Conservation (phyloP, 2,888 invertebrate species). For the Gnatocerus cornutus region DNA sequence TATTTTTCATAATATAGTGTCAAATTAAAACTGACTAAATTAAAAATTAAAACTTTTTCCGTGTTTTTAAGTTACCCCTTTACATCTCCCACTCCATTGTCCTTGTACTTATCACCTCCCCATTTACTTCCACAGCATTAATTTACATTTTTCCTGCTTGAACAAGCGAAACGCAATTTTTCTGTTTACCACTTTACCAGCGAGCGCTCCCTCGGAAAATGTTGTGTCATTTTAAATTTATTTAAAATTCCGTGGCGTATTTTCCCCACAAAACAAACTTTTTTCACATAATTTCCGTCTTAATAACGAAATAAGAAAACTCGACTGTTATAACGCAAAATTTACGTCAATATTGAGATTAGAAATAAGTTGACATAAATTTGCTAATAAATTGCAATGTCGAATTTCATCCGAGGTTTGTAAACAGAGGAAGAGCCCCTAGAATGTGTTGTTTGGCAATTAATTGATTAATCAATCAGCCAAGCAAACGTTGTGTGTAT, state of each 20-base stretch:
- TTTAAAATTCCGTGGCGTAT: constrained; percentile 30
- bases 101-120: too few relatives aligned
- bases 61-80: too few relatives aligned
- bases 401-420: constrained; percentile 8
- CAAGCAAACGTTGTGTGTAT: constrained; percentile 13
- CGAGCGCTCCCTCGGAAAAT: constrained; percentile 27
- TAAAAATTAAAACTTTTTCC: too few relatives aligned
- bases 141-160: constrained; percentile 35
- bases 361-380: constrained; percentile 1
- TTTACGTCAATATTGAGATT: not conserved
- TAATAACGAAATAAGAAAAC: constrained; percentile 24
- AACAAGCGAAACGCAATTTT: constrained; percentile 36
- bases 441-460: constrained; percentile 17
- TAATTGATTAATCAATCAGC: constrained; percentile 38
- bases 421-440: constrained; percentile 13
- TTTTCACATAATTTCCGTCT: constrained; percentile 16
- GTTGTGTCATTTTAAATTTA: constrained; percentile 34
- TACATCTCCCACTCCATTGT: too few relatives aligned
- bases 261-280: constrained; percentile 19
- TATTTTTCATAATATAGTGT: too few relatives aligned
- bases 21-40: too few relatives aligned
- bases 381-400: not conserved
- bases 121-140: not conserved
- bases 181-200: constrained; percentile 31
- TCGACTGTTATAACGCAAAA: not conserved